phyloP scores from a whole-genome alignment of 1,140 invertebrate genomes.

The Hermatobates lingyangjiaoensis region DNA sequence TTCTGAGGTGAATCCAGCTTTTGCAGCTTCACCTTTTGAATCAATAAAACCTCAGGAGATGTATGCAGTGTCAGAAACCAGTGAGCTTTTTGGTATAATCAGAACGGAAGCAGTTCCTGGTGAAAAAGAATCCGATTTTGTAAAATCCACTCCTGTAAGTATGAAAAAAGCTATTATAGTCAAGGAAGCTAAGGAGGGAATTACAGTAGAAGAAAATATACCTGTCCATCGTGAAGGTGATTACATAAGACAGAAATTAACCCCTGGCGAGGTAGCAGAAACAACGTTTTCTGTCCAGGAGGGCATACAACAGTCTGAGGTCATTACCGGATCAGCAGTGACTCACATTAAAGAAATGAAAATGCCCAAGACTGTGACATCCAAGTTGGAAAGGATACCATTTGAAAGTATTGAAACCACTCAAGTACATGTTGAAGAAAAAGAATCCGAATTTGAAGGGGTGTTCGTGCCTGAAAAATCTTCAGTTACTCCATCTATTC shows the following conservation, averaged over 20 bases:
- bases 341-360: slow-evolving; percentile 19
- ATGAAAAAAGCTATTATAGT: slow-evolving; percentile 14
- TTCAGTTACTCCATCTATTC: slow-evolving; percentile 24
- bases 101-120: slow-evolving; percentile 10
- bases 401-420: slow-evolving; percentile 20
- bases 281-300: slow-evolving; percentile 14
- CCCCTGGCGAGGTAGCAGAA: slow-evolving; percentile 17
- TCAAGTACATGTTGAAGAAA: slow-evolving; percentile 23
- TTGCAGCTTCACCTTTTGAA: slow-evolving; percentile 15
- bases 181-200: slow-evolving; percentile 14
- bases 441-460: slow-evolving; percentile 20
- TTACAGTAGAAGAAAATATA: slow-evolving; percentile 23
- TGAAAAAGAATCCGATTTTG: slow-evolving; percentile 16
- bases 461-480: slow-evolving; percentile 20
- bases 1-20: slow-evolving; percentile 15
- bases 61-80: slow-evolving; percentile 18
- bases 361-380: slow-evolving; percentile 15
- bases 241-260: slow-evolving; percentile 15
- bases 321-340: slow-evolving; percentile 14
- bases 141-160: slow-evolving; percentile 8
- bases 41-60: slow-evolving; percentile 17
- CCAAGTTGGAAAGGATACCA: slow-evolving; percentile 15
- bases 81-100: slow-evolving; percentile 15
- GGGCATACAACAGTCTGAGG: slow-evolving; percentile 13
- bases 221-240: slow-evolving; percentile 23